phyloP scores from a whole-genome alignment of 2,888 invertebrate species.

The Marronus borbonicus region DNA sequence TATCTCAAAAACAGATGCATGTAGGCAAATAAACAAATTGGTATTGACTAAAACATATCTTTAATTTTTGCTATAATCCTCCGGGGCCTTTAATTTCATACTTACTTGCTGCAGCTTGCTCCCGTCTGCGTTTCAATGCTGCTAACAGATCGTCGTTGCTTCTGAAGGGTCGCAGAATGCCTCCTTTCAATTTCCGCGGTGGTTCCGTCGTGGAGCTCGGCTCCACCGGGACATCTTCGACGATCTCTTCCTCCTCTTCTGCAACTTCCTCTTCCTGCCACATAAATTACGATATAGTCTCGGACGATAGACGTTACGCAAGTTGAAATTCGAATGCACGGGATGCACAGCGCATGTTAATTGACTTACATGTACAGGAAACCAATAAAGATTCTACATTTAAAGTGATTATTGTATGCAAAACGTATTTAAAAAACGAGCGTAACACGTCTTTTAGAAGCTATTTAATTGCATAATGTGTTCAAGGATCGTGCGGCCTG shows the following conservation, averaged over 20 bases:
- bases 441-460: too few relatives aligned
- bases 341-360: constrained; percentile 15
- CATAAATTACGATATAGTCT: constrained; percentile 38
- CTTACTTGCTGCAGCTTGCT: constrained; percentile 78
- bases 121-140: constrained; percentile 81
- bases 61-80: too few relatives aligned
- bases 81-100: constrained; percentile 12
- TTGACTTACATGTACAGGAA: not conserved
- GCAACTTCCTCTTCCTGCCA: constrained; percentile 56
- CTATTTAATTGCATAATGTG: too few relatives aligned
- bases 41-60: too few relatives aligned
- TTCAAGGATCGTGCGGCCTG: too few relatives aligned
- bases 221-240: constrained; percentile 72
- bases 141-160: constrained; percentile 85
- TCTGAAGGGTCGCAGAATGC: constrained; percentile 82
- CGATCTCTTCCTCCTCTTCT: constrained; percentile 71
- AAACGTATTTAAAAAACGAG: too few relatives aligned
- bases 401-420: too few relatives aligned
- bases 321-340: constrained; percentile 13
- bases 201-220: constrained; percentile 81
- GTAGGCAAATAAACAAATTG: too few relatives aligned
- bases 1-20: too few relatives aligned
- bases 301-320: constrained; percentile 12
- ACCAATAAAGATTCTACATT: too few relatives aligned
- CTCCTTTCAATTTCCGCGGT: constrained; percentile 78